These are phyloP conservation scores for Drosophila tanythrix DNA, from an alignment of 2,888 invertebrate genomes.

Conservation along the genomic window DNA sequence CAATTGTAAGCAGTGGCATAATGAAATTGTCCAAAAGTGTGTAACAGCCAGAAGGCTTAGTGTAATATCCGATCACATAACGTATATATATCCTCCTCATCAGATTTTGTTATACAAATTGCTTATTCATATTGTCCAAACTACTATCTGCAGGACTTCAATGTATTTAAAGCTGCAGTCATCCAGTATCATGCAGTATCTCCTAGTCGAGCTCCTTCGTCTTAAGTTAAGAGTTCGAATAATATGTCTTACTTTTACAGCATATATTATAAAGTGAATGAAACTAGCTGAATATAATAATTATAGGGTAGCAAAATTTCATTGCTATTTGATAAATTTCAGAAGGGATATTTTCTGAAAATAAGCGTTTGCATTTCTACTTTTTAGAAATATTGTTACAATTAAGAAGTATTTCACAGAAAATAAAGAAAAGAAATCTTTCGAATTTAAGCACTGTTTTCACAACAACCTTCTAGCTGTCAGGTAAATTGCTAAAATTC, in stretches of 20 bases:
- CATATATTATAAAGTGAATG: neutral
- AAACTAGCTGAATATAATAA: neutral
- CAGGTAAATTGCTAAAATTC: neutral
- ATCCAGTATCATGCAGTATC: no score
- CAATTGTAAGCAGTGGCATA: neutral
- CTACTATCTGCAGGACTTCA: neutral
- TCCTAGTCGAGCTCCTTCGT: neutral
- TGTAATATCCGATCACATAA: neutral
- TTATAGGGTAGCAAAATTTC: neutral
- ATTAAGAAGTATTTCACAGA: neutral
- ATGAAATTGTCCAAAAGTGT: neutral
- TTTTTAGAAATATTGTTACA: neutral
- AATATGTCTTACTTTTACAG: neutral
- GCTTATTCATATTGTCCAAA: neutral
- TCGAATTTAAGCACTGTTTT: neutral
- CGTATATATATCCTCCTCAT: neutral
- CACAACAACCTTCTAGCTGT: neutral
- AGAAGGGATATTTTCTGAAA: neutral
- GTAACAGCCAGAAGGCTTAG: no score
- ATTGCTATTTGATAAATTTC: neutral
- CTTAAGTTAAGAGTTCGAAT: neutral
- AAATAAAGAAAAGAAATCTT: neutral
- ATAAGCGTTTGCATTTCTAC: neutral
- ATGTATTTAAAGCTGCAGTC: neutral
- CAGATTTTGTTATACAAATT: neutral